A percentile compares a stretch with the other conserved stretches of the same genome.
Evolutionary conservation across 2,888 invertebrate species (phyloP).

Genomic region (Chouioia cunea): DNA sequence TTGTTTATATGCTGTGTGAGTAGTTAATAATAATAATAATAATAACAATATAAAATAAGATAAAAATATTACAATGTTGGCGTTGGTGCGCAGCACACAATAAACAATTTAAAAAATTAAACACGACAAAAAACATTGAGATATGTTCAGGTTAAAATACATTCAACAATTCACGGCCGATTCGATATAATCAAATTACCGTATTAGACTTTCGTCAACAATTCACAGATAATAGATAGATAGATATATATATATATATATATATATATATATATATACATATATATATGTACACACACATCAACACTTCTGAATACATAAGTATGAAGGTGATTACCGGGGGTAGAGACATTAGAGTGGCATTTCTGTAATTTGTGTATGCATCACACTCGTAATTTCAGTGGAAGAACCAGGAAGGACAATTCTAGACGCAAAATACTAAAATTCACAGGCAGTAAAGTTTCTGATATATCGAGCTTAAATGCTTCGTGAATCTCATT

Average conservation of each 20-base stretch:
- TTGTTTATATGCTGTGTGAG: slow-evolving; percentile 39
- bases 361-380: slow-evolving; percentile 20
- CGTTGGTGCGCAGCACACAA: slow-evolving; percentile 26
- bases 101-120: slow-evolving; percentile 39
- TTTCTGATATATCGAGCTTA: slow-evolving; percentile 36
- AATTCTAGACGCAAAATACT: slow-evolving; percentile 31
- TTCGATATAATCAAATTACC: slow-evolving; percentile 26
- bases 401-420: slow-evolving; percentile 28
- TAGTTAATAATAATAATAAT: slow-evolving; percentile 36
- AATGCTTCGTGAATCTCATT: slow-evolving; percentile 40
- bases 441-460: slow-evolving; percentile 37
- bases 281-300: slow-evolving; percentile 36
- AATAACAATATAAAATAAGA: slow-evolving; percentile 33
- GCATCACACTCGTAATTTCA: slow-evolving; percentile 32
- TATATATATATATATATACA: slow-evolving; percentile 30
- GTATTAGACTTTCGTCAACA: slow-evolving; percentile 33
- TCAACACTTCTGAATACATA: slow-evolving; percentile 33
- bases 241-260: slow-evolving; percentile 22
- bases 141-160: slow-evolving; percentile 43
- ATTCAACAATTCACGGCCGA: slow-evolving; percentile 34
- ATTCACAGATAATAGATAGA: slow-evolving; percentile 25
- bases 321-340: slow-evolving; percentile 36
- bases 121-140: slow-evolving; percentile 27
- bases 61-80: slow-evolving; percentile 45
- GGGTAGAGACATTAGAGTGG: slow-evolving; percentile 9